phyloP scores from a whole-genome alignment of 2,113 vertebrate genomes.

The Drymodes brunneopygia region DNA sequence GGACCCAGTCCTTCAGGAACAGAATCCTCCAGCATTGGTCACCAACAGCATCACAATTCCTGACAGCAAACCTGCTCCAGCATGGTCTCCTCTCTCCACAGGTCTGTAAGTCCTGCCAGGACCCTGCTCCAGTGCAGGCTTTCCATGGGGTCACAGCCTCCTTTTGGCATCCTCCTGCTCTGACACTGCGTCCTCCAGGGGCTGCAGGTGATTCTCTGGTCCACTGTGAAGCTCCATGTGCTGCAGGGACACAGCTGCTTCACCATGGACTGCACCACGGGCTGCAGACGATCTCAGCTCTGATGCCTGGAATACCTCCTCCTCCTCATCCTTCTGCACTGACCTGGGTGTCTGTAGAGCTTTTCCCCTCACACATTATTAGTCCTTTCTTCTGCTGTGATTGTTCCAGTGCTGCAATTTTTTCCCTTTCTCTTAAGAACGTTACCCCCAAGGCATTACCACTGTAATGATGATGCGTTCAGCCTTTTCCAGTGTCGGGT shows the following conservation, averaged over 20 bases:
- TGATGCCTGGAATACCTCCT: background rate
- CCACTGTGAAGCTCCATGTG: too few species aligned
- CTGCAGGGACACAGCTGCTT: background rate
- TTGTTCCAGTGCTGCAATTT: background rate
- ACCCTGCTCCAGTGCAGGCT: background rate
- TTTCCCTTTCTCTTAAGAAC: background rate
- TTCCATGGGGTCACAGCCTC: background rate
- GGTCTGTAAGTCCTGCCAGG: background rate
- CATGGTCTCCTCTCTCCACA: background rate
- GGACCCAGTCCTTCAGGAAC: background rate
- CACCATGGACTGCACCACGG: background rate
- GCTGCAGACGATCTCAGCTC: background rate
- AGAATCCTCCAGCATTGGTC: background rate
- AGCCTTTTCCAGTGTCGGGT: fast-evolving
- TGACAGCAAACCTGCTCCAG: background rate
- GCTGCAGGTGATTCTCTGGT: background rate
- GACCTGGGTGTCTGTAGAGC: background rate
- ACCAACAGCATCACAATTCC: background rate
- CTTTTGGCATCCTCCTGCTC: background rate
- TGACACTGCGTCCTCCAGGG: background rate
- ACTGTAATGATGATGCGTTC: background rate
- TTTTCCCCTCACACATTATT: background rate
- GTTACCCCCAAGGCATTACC: background rate
- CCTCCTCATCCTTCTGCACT: background rate
- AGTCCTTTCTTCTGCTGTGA: background rate